Evolutionary conservation across 2,113 vertebrate genomes (phyloP).

Genomic region (Murina feae): DNA sequence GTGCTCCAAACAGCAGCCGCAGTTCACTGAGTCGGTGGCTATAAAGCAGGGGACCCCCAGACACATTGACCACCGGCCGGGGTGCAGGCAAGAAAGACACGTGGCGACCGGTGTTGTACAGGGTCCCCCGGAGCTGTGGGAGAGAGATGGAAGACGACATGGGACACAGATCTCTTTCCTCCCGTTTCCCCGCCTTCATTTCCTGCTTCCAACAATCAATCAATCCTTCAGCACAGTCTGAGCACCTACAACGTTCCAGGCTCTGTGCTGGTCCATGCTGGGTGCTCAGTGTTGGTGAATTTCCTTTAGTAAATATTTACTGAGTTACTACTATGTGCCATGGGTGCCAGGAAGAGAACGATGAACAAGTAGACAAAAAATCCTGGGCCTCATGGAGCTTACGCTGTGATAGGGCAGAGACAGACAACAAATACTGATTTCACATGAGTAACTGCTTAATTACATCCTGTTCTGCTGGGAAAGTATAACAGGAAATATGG

Average conservation of each 20-base stretch:
- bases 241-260: not conserved
- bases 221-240: not conserved
- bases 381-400: not conserved
- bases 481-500: not conserved
- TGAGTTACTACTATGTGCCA: not conserved
- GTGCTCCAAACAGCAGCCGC: conserved; percentile 78
- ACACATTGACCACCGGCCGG: conserved; percentile 79
- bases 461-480: not conserved
- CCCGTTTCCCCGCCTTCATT: not conserved
- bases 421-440: not conserved
- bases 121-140: conserved; percentile 77
- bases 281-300: not conserved
- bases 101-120: conserved; percentile 80
- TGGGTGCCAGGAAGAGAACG: not conserved
- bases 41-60: conserved; percentile 81
- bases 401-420: not conserved
- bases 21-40: conserved; percentile 81
- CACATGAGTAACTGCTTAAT: not conserved
- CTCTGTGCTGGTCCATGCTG: not conserved
- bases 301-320: not conserved
- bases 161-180: not conserved
- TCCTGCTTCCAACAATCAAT: not conserved
- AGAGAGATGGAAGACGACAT: not conserved
- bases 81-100: conserved; percentile 80
- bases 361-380: not conserved